Conservation (phyloP, 2,888 invertebrate species). For the Ophion slaviceki region DNA sequence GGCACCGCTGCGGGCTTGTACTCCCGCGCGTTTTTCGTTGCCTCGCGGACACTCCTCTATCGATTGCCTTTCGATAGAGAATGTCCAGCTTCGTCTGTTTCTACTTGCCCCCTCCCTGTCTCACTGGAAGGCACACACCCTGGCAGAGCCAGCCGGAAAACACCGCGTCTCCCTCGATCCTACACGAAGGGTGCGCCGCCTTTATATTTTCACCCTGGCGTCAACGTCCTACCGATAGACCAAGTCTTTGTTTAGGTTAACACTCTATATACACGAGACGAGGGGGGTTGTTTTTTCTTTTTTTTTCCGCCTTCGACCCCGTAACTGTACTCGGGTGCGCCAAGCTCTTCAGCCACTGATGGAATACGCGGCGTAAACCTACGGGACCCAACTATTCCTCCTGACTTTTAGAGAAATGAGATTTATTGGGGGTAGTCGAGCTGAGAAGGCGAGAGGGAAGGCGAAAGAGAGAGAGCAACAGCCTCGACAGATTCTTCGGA, state of each 20-base stretch:
- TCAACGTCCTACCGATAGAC: slow-evolving; percentile 23
- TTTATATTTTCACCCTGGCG: slow-evolving; percentile 41
- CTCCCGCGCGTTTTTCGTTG: slow-evolving; percentile 53
- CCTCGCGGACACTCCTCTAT: slow-evolving; percentile 60
- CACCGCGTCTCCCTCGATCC: slow-evolving; percentile 16
- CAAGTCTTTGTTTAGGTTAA: slow-evolving; percentile 59
- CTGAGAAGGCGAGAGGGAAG: not conserved
- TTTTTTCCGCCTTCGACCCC: not conserved
- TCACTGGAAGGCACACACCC: not conserved
- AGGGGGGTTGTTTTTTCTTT: slow-evolving; percentile 4
- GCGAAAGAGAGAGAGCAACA: slow-evolving; percentile 24
- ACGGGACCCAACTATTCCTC: slow-evolving; percentile 29
- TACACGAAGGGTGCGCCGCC: slow-evolving; percentile 33
- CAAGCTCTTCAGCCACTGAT: slow-evolving; percentile 28
- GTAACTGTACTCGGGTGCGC: slow-evolving; percentile 13
- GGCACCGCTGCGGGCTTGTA: slow-evolving; percentile 28
- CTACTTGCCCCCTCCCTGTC: slow-evolving; percentile 8
- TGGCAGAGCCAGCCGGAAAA: slow-evolving; percentile 9
- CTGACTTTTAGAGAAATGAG: slow-evolving; percentile 59
- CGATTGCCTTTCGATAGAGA: slow-evolving; percentile 58
- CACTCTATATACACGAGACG: slow-evolving; percentile 38
- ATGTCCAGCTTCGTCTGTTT: slow-evolving; percentile 59
- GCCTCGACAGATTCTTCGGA: slow-evolving; percentile 46
- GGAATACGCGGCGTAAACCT: slow-evolving; percentile 27
- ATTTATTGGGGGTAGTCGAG: slow-evolving; percentile 52